These are phyloP conservation scores for Archegozetes longisetosus DNA, from an alignment of 1,140 invertebrate species.

Conservation along the genomic window DNA sequence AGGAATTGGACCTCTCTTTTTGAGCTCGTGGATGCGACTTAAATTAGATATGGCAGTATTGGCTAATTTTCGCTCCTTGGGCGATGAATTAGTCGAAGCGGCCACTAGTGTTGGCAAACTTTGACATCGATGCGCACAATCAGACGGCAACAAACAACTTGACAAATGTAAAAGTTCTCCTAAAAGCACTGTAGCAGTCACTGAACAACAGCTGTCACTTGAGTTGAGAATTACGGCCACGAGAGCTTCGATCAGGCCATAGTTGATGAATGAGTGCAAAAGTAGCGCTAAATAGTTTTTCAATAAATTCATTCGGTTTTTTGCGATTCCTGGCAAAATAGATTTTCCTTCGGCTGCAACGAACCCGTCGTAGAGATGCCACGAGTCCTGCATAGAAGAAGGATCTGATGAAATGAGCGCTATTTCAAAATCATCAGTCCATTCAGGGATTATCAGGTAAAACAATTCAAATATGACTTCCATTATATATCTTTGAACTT, in stretches of 20 bases:
- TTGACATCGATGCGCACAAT: slow-evolving; percentile 61
- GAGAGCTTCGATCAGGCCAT: slow-evolving; percentile 55
- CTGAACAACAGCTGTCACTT: slow-evolving; percentile 62
- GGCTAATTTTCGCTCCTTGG: slow-evolving; percentile 36
- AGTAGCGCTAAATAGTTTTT: slow-evolving; percentile 79
- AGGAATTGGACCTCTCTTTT: slow-evolving; percentile 55
- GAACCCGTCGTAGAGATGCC: slow-evolving; percentile 79
- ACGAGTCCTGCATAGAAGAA: slow-evolving; percentile 51
- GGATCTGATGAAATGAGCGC: slow-evolving; percentile 53
- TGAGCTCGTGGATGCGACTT: slow-evolving; percentile 49
- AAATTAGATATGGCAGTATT: slow-evolving; percentile 60
- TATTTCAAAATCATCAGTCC: slow-evolving; percentile 75
- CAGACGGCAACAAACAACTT: slow-evolving; percentile 42
- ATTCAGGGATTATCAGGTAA: slow-evolving; percentile 61
- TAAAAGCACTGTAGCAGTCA: slow-evolving; percentile 71
- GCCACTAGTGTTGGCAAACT: slow-evolving; percentile 60
- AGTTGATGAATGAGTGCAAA: slow-evolving; percentile 68
- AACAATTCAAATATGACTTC: slow-evolving; percentile 80
- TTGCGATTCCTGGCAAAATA: slow-evolving; percentile 60
- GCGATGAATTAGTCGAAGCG: slow-evolving; percentile 42
- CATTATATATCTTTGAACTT: slow-evolving; percentile 73
- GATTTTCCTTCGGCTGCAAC: slow-evolving; percentile 68
- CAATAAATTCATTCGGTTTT: slow-evolving; percentile 55
- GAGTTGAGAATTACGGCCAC: slow-evolving; percentile 76
- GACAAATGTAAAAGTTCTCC: slow-evolving; percentile 71